Conservation (phyloP, 2,888 invertebrate species). For the Microctonus hyperodae region DNA sequence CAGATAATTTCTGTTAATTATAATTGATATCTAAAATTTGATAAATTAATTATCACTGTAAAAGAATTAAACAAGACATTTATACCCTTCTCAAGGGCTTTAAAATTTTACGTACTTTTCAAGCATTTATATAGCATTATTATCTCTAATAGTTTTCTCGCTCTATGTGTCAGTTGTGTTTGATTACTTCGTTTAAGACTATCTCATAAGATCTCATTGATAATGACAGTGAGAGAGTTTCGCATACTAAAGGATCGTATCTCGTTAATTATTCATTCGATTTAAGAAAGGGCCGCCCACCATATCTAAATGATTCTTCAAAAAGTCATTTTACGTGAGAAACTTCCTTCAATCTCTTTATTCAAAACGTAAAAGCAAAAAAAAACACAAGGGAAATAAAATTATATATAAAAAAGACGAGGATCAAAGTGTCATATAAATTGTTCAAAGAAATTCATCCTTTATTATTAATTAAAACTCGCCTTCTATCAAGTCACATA, state of each 20-base stretch:
- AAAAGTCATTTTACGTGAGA: slow-evolving; percentile 19
- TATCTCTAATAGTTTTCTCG: not conserved
- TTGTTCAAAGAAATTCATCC: not conserved
- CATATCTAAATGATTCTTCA: slow-evolving; percentile 4
- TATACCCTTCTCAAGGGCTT: not conserved
- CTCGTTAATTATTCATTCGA: slow-evolving; percentile 28
- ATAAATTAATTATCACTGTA: not conserved
- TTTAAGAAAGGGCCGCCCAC: slow-evolving; percentile 8
- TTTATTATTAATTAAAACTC: slow-evolving; percentile 16
- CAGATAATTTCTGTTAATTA: not conserved
- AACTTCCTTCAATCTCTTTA: slow-evolving; percentile 15
- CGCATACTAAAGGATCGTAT: not conserved
- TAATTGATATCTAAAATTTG: not conserved
- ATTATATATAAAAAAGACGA: not conserved
- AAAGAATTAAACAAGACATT: not conserved
- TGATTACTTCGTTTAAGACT: not conserved
- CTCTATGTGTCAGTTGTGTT: not conserved
- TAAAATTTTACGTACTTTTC: not conserved
- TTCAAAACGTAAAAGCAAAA: not conserved
- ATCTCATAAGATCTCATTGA: slow-evolving; percentile 5
- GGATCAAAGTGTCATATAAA: slow-evolving; percentile 5
- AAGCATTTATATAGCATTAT: not conserved
- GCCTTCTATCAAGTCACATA: not conserved
- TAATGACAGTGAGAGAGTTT: slow-evolving; percentile 8
- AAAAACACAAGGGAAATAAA: not conserved